A percentile compares a stretch with the other conserved stretches of the same genome.
Evolutionary conservation across 2,113 vertebrate species (phyloP).

Genomic region (Setophaga petechia): DNA sequence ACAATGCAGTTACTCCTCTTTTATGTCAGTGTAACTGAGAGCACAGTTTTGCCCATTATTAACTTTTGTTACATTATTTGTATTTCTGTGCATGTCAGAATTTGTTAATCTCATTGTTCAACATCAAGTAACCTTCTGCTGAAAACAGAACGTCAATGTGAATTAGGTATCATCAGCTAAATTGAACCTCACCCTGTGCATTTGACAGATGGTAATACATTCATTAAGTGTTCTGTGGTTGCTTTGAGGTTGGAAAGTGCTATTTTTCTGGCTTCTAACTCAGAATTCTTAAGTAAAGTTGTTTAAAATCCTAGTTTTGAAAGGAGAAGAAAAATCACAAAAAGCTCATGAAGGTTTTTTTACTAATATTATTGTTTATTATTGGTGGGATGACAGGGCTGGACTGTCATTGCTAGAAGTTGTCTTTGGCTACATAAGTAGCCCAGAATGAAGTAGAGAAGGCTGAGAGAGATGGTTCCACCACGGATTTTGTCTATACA

Average conservation of each 20-base stretch:
- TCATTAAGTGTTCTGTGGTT: conserved; percentile 67
- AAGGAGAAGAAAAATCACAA: background rate
- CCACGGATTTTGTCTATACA: background rate
- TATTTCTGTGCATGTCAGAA: conserved; percentile 57
- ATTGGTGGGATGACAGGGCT: background rate
- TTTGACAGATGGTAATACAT: conserved; percentile 64
- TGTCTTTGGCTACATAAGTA: background rate
- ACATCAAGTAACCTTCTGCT: conserved; percentile 49
- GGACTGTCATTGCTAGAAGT: background rate
- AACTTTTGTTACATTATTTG: conserved; percentile 51
- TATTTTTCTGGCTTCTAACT: conserved; percentile 60
- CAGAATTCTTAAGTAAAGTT: conserved; percentile 12
- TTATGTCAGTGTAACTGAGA: background rate
- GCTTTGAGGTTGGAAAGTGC: conserved; percentile 65
- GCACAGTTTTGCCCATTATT: conserved; percentile 33
- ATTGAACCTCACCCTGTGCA: conserved; percentile 52
- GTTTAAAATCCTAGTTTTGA: conserved; percentile 31
- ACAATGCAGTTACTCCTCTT: conserved; percentile 26
- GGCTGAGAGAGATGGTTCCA: background rate
- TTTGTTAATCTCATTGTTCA: conserved; percentile 61
- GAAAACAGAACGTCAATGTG: conserved; percentile 49
- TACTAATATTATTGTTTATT: background rate
- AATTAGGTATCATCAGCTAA: conserved; percentile 64
- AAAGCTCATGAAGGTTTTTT: background rate
- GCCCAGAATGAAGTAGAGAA: background rate